Base-by-base conservation (phyloP, 2,797 vertebrate genomes). In the Pyrrhura leucotis region DNA sequence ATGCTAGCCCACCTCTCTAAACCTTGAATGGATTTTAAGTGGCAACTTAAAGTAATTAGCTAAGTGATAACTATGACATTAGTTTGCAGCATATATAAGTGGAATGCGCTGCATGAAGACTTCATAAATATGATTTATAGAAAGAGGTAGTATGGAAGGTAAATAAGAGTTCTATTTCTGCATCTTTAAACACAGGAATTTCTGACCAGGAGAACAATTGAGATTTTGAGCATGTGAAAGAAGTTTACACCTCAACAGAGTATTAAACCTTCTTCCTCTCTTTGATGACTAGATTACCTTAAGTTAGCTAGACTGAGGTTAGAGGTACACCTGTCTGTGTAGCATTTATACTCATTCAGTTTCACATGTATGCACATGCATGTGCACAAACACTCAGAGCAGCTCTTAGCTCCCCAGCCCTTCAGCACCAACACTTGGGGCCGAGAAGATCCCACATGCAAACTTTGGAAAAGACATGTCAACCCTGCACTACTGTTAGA, bases 301-400 rank as follows among this genome's bases (percentile, higher is more conserved):
- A 33, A 44, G 25, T 29, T 47, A 59, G 31, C 59, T 14, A 50
- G 66, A 14, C 10, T 40, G 26, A 12, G 16, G 8, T 21, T 42
- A 29, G 45, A 45, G 9, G 26, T 56, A 50, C 33, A 42, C 17
- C 51, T 75, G 20, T 4, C 37, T 19, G 19, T 16, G 40, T 25
- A 75, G 23, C 7, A 10, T 31, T 76, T 37, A 10, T 23, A 37
- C 33, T 75, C 1, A 0, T 56, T n/a, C 33, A 45, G 25, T 25
- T 53, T 35, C 40, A 45, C n/a, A 2, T 2, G 2, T 10, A 3
- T 9, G 40, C 12, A 17, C n/a, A 25, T 1, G 6, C 1, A 1
- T 53, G 19, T 48, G 26, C 33, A 20, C 18, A 40, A 53, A 59
- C 8, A 12, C 40, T 21, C 68, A n/a, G 26, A 47, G 58, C 12